Evolutionary conservation across 2,113 vertebrate species (phyloP), one percentile per base, ranked within the genome.

Genomic region (Gorsachius goisagi): DNA sequence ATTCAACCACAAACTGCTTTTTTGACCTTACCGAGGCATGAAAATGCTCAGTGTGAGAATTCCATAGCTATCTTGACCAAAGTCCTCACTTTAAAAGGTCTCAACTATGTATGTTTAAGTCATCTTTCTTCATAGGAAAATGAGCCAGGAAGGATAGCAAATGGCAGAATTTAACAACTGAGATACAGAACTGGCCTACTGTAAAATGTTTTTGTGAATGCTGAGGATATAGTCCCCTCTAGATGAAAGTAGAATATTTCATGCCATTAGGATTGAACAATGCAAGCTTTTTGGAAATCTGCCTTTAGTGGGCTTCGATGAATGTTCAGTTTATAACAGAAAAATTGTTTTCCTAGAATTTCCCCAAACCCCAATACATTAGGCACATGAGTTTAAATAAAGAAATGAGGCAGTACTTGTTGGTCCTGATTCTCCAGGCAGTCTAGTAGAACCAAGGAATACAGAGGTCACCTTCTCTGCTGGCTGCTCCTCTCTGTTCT

Each of bases 11-110:
- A 67, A 14, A 47, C 58, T 58, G 18, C 16, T 84, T 87, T 90
- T 87, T 67, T 75, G 32, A 85, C 32, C n/a, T 33, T 59, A 55
- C 0, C 0, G 8, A 28, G 17, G 27, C 15, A 26, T 59, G 64
- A 81, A 94, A 84, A 66, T 1, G 6, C 28, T 47, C 39, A 27
- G 10, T 44, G 16, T 66, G 56, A 80, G 45, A 84, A 75, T 71
- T 75, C 27, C 30, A n/a, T 37, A 12, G 39, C 27, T 77, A 33
- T 63, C 24, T 68, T 67, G 11, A 78, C 32, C 26, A 39, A 84
- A 75, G 33, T 52, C 33, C 22, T 91, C 9, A 62, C n/a, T n/a
- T n/a, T n/a, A n/a, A n/a, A n/a, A n/a, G n/a, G n/a, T n/a, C n/a
- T n/a, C n/a, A n/a, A n/a, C n/a, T n/a, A n/a, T n/a, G n/a, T n/a